These are phyloP conservation scores for Castor canadensis DNA, from an alignment of 2,113 vertebrate genomes.

Conservation along the genomic window DNA sequence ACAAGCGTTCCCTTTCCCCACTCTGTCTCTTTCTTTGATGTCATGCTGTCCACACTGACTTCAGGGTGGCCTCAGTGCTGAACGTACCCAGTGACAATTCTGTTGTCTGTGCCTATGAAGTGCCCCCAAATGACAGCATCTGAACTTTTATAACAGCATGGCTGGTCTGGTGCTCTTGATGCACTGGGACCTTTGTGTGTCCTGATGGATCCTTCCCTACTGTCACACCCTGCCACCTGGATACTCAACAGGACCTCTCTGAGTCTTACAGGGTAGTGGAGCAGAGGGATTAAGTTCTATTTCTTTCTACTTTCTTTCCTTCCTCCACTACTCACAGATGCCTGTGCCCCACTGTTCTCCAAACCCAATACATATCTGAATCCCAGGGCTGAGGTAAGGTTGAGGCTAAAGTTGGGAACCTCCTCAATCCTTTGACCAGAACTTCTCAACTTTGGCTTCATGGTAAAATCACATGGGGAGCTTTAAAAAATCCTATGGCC, in stretches of 20 bases:
- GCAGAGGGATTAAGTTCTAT: background rate
- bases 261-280: background rate
- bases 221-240: background rate
- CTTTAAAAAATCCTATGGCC: background rate
- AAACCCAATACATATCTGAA: background rate
- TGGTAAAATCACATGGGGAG: background rate
- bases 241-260: background rate
- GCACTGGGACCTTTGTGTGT: background rate
- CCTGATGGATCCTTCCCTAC: background rate
- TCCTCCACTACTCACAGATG: background rate
- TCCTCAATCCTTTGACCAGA: background rate
- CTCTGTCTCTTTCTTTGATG: background rate
- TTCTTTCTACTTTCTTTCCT: background rate
- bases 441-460: background rate
- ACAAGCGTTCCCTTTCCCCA: background rate
- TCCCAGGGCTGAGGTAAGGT: background rate
- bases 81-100: background rate
- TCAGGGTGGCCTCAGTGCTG: background rate
- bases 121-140: background rate
- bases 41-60: background rate
- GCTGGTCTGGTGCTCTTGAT: background rate
- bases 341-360: background rate
- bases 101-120: background rate
- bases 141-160: background rate
- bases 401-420: background rate